A percentile compares a stretch with the other conserved stretches of the same genome.
Conservation (phyloP, 2,797 vertebrate species). For the Propithecus deckenii region DNA sequence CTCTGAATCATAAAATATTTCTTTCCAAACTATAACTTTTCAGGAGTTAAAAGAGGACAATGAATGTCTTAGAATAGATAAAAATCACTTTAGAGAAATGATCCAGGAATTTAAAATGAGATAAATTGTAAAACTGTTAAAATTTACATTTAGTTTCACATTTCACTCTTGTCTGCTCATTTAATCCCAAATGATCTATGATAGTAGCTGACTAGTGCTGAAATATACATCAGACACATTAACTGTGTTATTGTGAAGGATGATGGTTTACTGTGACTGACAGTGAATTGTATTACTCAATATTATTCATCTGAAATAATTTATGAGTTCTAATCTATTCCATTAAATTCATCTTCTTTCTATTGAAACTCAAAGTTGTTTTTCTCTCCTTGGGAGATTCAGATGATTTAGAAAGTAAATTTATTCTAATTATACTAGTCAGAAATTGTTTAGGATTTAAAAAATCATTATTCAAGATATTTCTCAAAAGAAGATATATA, state of each 20-base stretch:
- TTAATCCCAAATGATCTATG: not conserved
- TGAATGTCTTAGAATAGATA: slow-evolving; percentile 4
- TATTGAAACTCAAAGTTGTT: not conserved
- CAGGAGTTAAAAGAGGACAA: not conserved
- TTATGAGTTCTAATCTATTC: not conserved
- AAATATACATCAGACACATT: not conserved
- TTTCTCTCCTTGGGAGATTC: not conserved
- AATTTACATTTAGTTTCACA: not conserved
- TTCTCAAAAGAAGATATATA: not conserved
- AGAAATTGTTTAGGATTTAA: not conserved
- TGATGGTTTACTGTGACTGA: not conserved
- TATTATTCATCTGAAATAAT: slow-evolving; percentile 22
- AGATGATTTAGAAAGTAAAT: not conserved
- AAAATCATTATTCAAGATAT: not conserved
- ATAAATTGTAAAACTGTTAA: not conserved
- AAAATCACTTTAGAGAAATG: not conserved
- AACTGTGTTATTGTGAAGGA: not conserved
- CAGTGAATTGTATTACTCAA: not conserved
- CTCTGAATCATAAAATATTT: slow-evolving; percentile 4
- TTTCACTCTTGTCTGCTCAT: not conserved
- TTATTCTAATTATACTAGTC: not conserved
- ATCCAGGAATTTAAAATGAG: not conserved
- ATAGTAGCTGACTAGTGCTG: not conserved
- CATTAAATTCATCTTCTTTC: not conserved
- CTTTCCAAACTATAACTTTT: slow-evolving; percentile 29